Percentiles rank a stretch among this genome's conserved stretches.
phyloP scores from a whole-genome alignment of 2,888 invertebrate genomes.

The Orthosia gothica region DNA sequence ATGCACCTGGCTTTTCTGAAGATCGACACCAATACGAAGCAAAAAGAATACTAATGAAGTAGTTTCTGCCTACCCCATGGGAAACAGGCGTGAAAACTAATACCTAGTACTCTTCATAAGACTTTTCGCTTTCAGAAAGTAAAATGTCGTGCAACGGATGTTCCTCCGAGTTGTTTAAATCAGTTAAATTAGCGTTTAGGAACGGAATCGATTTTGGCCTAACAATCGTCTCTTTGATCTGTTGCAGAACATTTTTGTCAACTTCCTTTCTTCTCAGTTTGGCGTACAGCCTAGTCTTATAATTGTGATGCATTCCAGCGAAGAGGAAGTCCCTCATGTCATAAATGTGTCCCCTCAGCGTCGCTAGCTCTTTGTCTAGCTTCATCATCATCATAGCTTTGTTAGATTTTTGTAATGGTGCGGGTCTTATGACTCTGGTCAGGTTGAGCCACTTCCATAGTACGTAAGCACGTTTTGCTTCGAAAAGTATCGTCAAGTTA shows the following conservation, averaged over 20 bases:
- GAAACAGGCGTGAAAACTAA: too few species aligned
- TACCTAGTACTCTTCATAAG: slow-evolving; percentile 6
- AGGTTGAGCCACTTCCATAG: slow-evolving; percentile 73
- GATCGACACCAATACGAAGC: too few species aligned
- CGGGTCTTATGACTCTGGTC: slow-evolving; percentile 69
- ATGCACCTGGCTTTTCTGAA: too few species aligned
- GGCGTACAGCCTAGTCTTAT: slow-evolving; percentile 72
- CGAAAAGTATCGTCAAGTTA: slow-evolving; percentile 72
- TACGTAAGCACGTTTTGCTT: slow-evolving; percentile 75
- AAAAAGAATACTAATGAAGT: too few species aligned
- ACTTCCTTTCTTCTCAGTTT: slow-evolving; percentile 32
- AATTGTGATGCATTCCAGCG: slow-evolving; percentile 62
- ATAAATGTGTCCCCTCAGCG: slow-evolving; percentile 73
- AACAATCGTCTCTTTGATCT: accelerated
- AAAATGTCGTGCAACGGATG: too few species aligned
- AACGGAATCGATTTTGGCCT: background rate
- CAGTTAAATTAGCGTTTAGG: background rate
- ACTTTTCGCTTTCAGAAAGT: background rate
- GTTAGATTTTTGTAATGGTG: slow-evolving; percentile 7
- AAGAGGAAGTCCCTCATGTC: slow-evolving; percentile 81
- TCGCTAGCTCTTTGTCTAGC: slow-evolving; percentile 71
- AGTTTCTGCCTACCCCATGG: too few species aligned
- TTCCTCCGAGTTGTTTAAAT: accelerated
- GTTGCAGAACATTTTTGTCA: background rate
- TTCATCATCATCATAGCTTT: slow-evolving; percentile 66